Conservation (phyloP, 1,140 invertebrate species). For the Whitmania pigra region DNA sequence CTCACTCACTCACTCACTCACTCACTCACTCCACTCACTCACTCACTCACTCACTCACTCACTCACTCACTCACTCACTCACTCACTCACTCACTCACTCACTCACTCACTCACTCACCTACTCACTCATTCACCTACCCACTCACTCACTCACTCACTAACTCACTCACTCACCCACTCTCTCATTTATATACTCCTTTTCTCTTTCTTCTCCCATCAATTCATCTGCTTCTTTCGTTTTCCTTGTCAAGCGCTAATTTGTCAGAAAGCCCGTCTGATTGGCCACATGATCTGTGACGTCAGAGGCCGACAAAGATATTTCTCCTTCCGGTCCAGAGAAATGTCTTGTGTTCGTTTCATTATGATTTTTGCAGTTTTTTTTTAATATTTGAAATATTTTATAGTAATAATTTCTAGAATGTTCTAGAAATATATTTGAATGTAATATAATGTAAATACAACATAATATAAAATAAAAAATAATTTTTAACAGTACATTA, state of each 20-base stretch:
- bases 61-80: too few species aligned
- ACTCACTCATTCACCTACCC: slow-evolving; percentile 23
- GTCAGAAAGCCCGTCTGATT: slow-evolving; percentile 14
- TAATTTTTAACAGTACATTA: too few species aligned
- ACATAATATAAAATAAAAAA: too few species aligned
- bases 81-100: slow-evolving; percentile 23
- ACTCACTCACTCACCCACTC: slow-evolving; percentile 1
- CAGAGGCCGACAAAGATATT: too few species aligned
- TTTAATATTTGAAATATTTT: too few species aligned
- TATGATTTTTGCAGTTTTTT: too few species aligned
- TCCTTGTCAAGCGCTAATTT: slow-evolving; percentile 11
- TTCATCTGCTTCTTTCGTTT: slow-evolving; percentile 9
- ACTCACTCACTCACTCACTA: slow-evolving; percentile 21
- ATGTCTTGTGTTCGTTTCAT: too few species aligned
- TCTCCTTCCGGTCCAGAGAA: too few species aligned
- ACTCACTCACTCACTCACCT: slow-evolving; percentile 23
- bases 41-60: too few species aligned
- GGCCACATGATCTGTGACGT: slow-evolving; percentile 12
- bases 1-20: slow-evolving; percentile 24
- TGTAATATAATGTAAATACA: too few species aligned
- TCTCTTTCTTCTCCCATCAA: slow-evolving; percentile 9
- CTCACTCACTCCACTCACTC: slow-evolving; percentile 24
- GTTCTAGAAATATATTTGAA: too few species aligned
- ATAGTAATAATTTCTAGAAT: too few species aligned
- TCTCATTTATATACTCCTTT: background rate